These are phyloP conservation scores for Rhodeus uyekii DNA, from an alignment of 2,797 vertebrate species.

Conservation along the genomic window DNA sequence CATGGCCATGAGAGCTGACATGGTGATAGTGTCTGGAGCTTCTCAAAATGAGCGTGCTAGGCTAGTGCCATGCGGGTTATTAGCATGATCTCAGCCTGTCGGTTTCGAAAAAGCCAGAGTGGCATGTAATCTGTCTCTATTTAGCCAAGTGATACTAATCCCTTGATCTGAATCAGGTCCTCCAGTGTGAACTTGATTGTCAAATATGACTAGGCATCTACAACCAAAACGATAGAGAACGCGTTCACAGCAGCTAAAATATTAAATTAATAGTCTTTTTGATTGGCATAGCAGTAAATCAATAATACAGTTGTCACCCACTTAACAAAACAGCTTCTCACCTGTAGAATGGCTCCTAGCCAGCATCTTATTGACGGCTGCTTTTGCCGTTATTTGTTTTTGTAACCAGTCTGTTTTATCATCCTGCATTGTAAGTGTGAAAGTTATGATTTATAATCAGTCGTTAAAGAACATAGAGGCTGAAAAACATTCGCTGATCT, in stretches of 20 bases:
- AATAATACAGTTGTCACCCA: not conserved
- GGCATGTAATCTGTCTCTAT: constrained; percentile 27
- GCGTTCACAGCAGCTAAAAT: not conserved
- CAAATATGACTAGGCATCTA: constrained; percentile 13
- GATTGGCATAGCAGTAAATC: not conserved
- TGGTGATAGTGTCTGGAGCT: constrained; percentile 54
- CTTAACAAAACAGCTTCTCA: not conserved
- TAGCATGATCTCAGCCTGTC: constrained; percentile 46
- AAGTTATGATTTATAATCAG: constrained; percentile 9
- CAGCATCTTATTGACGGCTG: not conserved
- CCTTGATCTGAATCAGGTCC: constrained; percentile 40
- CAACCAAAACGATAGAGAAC: not conserved
- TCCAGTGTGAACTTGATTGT: constrained; percentile 6
- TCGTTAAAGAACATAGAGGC: not conserved
- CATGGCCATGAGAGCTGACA: constrained; percentile 53
- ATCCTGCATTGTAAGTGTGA: not conserved
- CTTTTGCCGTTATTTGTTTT: not conserved
- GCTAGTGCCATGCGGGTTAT: constrained; percentile 48
- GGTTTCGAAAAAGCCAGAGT: constrained; percentile 41
- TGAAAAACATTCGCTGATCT: not conserved
- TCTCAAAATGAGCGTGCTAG: constrained; percentile 48
- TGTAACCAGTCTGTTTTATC: constrained; percentile 11
- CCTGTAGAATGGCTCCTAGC: not conserved
- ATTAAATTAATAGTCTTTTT: not conserved
- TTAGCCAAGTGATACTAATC: constrained; percentile 35